These are phyloP conservation scores for Philereme transversata DNA, from an alignment of 2,888 invertebrate species.

Conservation along the genomic window DNA sequence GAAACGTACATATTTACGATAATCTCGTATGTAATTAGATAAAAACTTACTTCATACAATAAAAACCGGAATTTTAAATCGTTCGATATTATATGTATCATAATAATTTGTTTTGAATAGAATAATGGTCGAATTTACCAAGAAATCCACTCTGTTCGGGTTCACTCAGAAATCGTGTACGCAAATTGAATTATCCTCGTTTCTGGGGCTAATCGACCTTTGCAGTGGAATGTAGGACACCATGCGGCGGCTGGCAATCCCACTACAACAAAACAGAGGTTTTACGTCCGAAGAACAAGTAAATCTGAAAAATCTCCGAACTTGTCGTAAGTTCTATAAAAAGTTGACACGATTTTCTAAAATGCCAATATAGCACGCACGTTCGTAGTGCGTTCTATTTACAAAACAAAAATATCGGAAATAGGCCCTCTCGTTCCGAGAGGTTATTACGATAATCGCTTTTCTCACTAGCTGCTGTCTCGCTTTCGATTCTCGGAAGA, in stretches of 20 bases:
- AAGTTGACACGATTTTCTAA: constrained; percentile 12
- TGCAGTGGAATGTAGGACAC: constrained; percentile 8
- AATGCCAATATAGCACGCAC: constrained; percentile 6
- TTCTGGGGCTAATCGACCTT: background rate
- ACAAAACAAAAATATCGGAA: constrained; percentile 63
- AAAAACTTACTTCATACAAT: constrained; percentile 2
- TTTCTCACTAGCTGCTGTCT: constrained; percentile 77
- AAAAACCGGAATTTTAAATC: constrained; percentile 5
- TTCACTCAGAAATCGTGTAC: background rate
- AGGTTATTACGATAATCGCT: constrained; percentile 80
- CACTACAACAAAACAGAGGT: constrained; percentile 2
- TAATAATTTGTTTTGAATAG: constrained; percentile 4
- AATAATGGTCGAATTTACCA: background rate
- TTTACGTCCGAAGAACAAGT: background rate
- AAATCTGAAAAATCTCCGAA: constrained; percentile 3
- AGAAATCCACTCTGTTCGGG: constrained; percentile 10
- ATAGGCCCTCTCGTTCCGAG: constrained; percentile 68
- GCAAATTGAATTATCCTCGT: constrained; percentile 13
- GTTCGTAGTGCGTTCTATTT: constrained; percentile 50
- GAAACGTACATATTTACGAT: constrained; percentile 42
- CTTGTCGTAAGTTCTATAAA: constrained; percentile 4
- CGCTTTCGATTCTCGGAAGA: constrained; percentile 80
- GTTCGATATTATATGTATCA: background rate
- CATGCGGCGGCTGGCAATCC: constrained; percentile 5
- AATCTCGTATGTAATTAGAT: constrained; percentile 9